Base-by-base conservation (phyloP, 1,140 invertebrate genomes). In the Plodia interpunctella region DNA sequence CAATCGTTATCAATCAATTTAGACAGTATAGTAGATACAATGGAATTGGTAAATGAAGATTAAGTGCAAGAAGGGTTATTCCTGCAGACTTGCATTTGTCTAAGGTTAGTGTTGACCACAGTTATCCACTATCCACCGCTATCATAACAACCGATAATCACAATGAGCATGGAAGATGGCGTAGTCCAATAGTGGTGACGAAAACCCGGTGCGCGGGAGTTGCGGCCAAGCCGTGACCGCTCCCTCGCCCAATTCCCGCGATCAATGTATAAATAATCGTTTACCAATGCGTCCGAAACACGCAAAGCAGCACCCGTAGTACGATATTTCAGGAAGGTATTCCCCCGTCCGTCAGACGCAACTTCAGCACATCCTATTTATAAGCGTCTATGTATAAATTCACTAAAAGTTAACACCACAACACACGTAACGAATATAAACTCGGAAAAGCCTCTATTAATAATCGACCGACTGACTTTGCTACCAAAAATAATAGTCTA, bases 401-500 rank as follows among this genome's bases (percentile, higher is more conserved):
- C 81, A 89, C 87, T 89, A 89, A 89, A 89, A 87, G 84, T 87
- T 88, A 87, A 88, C 83, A 87, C 82, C 83, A 81, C 82, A 86
- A 88, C 86, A 87, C 82, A 87, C 84, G 87, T 88, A 88, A 87
- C 87, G 84, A 89, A 89, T 89, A 89, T 89, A 89, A 89, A 87
- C 86, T 86, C 81, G 80, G 84, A 87, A 89, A 89, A 87, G 84
- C 87, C 87, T 88, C 87, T 89, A 89, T 89, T 89, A 89, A 89
- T 89, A 89, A 87, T 87, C 85, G 85, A 87, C 85, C 84, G 85
- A 87, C 84, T 89, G 87, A 87, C 83, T 87, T 89, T 83, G 87
- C 85, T 90, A 90, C 90, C 90, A 88, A 90, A 90, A 90, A 90
- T 90, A 90, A 90, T 90, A 88, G 88, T 90, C 90, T 90, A 90